Evolutionary conservation across 2,113 vertebrate species (phyloP), one percentile per base, ranked within the genome.

Genomic region (Microcebus ravelobensis): DNA sequence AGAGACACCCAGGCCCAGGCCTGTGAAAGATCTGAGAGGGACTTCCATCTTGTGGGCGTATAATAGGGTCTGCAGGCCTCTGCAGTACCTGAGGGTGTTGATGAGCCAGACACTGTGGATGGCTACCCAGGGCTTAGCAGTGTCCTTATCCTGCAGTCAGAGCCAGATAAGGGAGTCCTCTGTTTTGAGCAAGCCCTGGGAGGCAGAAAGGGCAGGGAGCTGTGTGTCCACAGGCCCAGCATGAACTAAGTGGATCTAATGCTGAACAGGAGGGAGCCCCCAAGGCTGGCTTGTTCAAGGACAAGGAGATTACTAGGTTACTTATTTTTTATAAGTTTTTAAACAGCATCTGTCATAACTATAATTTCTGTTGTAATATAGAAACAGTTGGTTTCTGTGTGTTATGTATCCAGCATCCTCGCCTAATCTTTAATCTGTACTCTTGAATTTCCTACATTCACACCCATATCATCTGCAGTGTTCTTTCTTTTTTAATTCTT

Each of bases 151-250:
- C 21, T 73, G 13, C 45, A 73, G 55, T 29, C 15, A 10, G 42
- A 29, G 42, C 27, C 57, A 31, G 45, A 14, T 29, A 45, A 55
- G 52, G 29, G 27, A 52, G 84, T 5, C 67, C 29, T 45, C 59
- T 8, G 1, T 11, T 36, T 34, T 3, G 0, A 5, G 5, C 8
- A 7, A 31, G 13, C 18, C 50, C 31, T 2, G 36, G 48, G 42
- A 34, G 25, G 36, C 5, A 39, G 52, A n/a, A 14, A 27, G n/a
- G 2, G 2, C 25, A 5, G 2, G 63, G 31, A 31, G 39, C 70
- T 48, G 20, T 23, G 8, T 3, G 3, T 9, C 17, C 67, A 31
- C 15, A 5, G 10, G 0, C 31, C 79, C 23, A 4, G 23, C 25
- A 27, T n/a, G 17, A 13, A 59, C 14, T 29, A 36, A 42, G 36